These are phyloP conservation scores for Fragum sueziense DNA, from an alignment of 2,888 invertebrate genomes.

Conservation along the genomic window DNA sequence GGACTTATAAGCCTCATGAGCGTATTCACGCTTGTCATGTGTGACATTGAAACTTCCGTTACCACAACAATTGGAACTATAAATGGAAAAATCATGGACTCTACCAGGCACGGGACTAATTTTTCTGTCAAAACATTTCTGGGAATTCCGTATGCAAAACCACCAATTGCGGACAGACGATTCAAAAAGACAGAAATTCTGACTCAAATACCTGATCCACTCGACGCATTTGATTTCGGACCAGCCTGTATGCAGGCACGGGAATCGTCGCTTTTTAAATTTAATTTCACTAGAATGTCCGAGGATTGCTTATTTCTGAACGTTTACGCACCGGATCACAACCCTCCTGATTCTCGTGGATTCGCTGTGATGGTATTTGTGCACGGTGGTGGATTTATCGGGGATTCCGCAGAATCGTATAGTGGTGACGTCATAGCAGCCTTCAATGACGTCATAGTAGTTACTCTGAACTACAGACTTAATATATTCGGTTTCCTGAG, in stretches of 20 bases:
- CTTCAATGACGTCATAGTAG: neutral
- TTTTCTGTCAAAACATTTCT: conserved; percentile 2
- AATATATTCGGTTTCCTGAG: neutral
- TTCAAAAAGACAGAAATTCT: neutral
- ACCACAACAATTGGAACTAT: neutral
- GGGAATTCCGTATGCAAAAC: neutral
- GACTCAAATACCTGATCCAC: neutral
- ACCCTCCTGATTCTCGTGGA: neutral
- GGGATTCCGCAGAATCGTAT: neutral
- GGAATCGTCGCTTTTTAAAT: neutral
- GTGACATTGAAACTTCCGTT: neutral
- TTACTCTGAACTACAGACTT: conserved; percentile 1
- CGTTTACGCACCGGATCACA: neutral
- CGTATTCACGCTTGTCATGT: neutral
- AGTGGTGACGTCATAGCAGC: neutral
- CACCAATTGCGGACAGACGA: neutral
- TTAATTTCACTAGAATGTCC: neutral
- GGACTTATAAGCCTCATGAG: neutral
- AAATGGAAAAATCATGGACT: neutral
- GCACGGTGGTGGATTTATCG: conserved; percentile 1
- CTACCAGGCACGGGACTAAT: neutral
- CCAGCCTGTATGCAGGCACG: neutral
- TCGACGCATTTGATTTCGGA: neutral
- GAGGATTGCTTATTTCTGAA: conserved; percentile 11
- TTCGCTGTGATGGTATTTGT: neutral